A percentile compares a stretch with the other conserved stretches of the same genome.
Conservation (phyloP, 2,888 invertebrate genomes). For the Lepetodrilus schrolli region DNA sequence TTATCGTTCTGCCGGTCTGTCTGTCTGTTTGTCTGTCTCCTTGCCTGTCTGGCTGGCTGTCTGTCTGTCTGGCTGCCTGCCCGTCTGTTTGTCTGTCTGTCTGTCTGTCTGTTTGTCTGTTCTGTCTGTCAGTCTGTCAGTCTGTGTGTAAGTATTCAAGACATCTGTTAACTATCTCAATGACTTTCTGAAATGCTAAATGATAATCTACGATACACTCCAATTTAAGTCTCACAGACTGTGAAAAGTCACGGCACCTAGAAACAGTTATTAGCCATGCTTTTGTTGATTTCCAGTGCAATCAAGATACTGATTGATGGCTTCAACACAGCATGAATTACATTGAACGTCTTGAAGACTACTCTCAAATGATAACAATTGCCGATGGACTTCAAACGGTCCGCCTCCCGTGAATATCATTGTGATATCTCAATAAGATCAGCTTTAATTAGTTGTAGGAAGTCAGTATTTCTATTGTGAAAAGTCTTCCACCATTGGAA, state of each 20-base stretch:
- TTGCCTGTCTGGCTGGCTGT: no score
- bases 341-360: background rate
- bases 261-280: background rate
- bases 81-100: no score
- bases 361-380: background rate
- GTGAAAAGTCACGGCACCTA: conserved; percentile 1
- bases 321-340: background rate
- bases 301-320: background rate
- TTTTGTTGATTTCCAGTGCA: background rate
- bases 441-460: conserved; percentile 8
- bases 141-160: no score
- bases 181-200: no score
- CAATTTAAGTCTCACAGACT: background rate
- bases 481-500: conserved; percentile 2
- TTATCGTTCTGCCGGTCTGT: no score
- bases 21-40: no score
- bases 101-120: no score
- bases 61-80: no score
- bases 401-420: conserved; percentile 1
- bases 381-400: conserved; percentile 10
- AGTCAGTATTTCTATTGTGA: conserved; percentile 18
- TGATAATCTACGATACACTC: no score
- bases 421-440: background rate
- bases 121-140: no score
- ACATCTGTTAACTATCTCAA: no score